Evolutionary conservation across 2,888 invertebrate genomes (phyloP).

Genomic region (Camponotus fellah): DNA sequence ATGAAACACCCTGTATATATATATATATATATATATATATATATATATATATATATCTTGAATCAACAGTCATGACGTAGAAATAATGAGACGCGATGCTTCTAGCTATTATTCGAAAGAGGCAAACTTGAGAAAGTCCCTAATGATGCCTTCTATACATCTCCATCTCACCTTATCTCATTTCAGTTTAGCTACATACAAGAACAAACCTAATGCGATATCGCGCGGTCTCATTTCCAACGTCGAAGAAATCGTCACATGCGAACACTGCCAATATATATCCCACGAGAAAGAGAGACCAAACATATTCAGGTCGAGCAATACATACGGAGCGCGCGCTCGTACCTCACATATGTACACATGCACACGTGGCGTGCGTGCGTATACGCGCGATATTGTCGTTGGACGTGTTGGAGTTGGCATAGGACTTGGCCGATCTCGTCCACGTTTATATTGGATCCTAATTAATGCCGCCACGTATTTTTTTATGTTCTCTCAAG

Average conservation of each 20-base stretch:
- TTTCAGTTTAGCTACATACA: no score
- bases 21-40: no score
- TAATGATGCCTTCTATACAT: no score
- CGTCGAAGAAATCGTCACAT: not conserved
- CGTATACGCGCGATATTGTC: constrained; percentile 60
- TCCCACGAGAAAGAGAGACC: constrained; percentile 23
- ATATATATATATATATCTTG: no score
- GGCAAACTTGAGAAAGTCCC: no score
- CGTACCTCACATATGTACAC: constrained; percentile 35
- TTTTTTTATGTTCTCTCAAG: constrained; percentile 56
- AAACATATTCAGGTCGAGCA: constrained; percentile 71
- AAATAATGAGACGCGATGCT: no score
- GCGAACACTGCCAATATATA: constrained; percentile 56
- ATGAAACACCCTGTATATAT: no score
- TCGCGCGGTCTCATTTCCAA: constrained; percentile 16
- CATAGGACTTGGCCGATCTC: constrained; percentile 26
- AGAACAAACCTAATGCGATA: not conserved
- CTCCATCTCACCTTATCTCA: no score
- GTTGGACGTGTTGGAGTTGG: constrained; percentile 66
- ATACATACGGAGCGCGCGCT: constrained; percentile 64
- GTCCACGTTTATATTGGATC: constrained; percentile 77
- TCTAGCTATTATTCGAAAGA: no score
- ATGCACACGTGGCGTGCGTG: constrained; percentile 61
- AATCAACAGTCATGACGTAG: no score
- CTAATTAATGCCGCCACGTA: constrained; percentile 70